These are phyloP conservation scores for Xenopus tropicalis DNA, from an alignment of 2,113 vertebrate genomes.

Conservation along the genomic window DNA sequence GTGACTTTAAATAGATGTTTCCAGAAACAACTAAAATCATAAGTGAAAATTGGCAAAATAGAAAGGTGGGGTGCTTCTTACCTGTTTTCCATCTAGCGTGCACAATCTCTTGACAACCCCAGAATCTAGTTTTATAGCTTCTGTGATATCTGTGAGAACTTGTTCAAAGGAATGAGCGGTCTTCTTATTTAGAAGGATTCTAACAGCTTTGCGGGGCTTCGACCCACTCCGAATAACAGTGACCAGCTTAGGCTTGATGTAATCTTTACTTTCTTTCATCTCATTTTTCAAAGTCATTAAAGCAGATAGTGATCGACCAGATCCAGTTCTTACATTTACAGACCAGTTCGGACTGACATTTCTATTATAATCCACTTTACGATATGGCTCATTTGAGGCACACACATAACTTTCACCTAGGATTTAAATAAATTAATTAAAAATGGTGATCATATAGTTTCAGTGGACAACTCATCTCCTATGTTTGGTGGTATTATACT, in stretches of 20 bases:
- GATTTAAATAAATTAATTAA: constrained; percentile 20
- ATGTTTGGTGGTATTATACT: too few relatives aligned
- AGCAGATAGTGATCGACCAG: constrained; percentile 74
- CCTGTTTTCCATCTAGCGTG: constrained; percentile 94
- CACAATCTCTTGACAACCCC: constrained; percentile 92
- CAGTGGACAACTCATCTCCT: too few relatives aligned
- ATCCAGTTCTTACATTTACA: constrained; percentile 78
- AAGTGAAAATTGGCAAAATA: too few relatives aligned
- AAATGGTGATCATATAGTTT: neutral
- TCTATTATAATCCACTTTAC: constrained; percentile 92
- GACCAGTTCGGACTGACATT: constrained; percentile 96
- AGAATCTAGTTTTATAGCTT: constrained; percentile 95
- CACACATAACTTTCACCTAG: constrained; percentile 97
- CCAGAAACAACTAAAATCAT: too few relatives aligned
- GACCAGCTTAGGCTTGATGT: constrained; percentile 94
- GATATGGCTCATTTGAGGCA: constrained; percentile 88
- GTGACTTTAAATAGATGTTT: too few relatives aligned
- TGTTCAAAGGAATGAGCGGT: constrained; percentile 97
- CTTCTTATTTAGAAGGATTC: constrained; percentile 96
- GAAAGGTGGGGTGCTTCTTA: constrained; percentile 53
- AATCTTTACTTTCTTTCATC: constrained; percentile 83
- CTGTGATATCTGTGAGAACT: constrained; percentile 94
- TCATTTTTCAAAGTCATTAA: constrained; percentile 71
- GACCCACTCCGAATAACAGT: constrained; percentile 95
- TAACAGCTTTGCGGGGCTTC: constrained; percentile 92